A percentile compares a stretch with the other conserved stretches of the same genome.
Conservation (phyloP, 2,797 vertebrate species). For the Odontamblyopus lacepedii region DNA sequence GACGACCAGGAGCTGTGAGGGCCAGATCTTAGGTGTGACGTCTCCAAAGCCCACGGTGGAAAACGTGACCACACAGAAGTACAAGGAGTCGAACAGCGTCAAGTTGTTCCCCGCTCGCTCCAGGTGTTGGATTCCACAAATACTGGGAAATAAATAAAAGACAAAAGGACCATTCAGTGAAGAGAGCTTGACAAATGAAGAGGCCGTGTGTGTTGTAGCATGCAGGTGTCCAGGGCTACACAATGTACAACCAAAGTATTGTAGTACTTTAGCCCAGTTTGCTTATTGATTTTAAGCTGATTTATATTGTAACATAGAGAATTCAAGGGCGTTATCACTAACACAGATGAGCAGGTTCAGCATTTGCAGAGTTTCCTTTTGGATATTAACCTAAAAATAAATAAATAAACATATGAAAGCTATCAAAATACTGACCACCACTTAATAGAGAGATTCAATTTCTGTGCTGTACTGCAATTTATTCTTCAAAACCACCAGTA, state of each 20-base stretch:
- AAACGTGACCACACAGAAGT: constrained; percentile 89
- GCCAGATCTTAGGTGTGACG: constrained; percentile 85
- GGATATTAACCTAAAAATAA: too few relatives aligned
- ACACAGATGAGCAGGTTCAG: too few relatives aligned
- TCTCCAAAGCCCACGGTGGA: constrained; percentile 86
- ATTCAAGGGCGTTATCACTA: too few relatives aligned
- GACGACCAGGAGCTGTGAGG: constrained; percentile 85
- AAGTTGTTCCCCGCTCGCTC: constrained; percentile 85
- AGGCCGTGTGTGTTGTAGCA: not conserved
- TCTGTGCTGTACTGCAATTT: too few relatives aligned
- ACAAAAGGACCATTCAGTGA: constrained; percentile 13
- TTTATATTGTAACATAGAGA: too few relatives aligned
- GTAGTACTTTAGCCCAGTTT: too few relatives aligned
- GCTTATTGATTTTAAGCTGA: too few relatives aligned
- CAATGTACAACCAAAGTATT: not conserved
- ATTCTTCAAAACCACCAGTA: too few relatives aligned
- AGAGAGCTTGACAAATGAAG: constrained; percentile 10
- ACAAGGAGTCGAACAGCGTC: constrained; percentile 84
- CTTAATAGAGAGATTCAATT: too few relatives aligned
- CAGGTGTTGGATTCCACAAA: constrained; percentile 86
- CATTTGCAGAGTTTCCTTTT: too few relatives aligned
- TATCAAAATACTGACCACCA: too few relatives aligned
- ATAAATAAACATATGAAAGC: too few relatives aligned
- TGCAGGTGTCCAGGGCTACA: constrained; percentile 3
- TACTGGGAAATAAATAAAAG: constrained; percentile 60